Evolutionary conservation across 2,888 invertebrate species (phyloP), one percentile per base, ranked within the genome.

Genomic region (Hydriomena furcata): DNA sequence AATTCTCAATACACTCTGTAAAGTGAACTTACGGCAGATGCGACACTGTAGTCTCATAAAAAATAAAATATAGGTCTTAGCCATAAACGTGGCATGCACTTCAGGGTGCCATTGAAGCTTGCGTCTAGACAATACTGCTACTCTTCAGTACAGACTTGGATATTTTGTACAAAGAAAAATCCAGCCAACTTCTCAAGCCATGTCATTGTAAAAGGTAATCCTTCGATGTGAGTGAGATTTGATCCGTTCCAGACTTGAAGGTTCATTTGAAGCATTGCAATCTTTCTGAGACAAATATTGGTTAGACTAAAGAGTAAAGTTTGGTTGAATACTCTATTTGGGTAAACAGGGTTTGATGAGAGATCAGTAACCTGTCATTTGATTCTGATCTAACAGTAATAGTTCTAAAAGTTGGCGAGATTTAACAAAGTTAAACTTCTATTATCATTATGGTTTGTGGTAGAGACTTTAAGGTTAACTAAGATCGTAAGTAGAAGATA

Each of bases 231-330:
- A 63, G 36, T 48, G 52, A 49, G 51, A 59, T 65, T 66, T 66
- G 68, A 66, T 70, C 63, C 61, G 51, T 64, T 60, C 46, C 42
- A 57, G 51, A 55, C 63, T 61, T 56, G 32, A 40, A 59, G 61
- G 44, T 50, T 41, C 45, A 51, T 40, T 28, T 54, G 38, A 59
- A 60, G 55, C 44, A 40, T 52, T 36, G 57, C 58, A 57, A 65
- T 67, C 59, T 59, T 64, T 68, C 59, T 59, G 12, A 60, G 64
- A 66, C 66, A 68, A 74, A 74, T 67, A 66, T 71, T 68, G 60
- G 54, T 61, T 49, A 43, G 44, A 56, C 60, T 52, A 55, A 58
- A 52, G 48, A 62, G 56, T 62, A 63, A 46, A 59, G 60, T 66
- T 65, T 57, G 65, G 66, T 70, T 61, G 59, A 60, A 66, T 63